Base-by-base conservation (phyloP, 2,797 vertebrate species). In the Discoglossus pictus region DNA sequence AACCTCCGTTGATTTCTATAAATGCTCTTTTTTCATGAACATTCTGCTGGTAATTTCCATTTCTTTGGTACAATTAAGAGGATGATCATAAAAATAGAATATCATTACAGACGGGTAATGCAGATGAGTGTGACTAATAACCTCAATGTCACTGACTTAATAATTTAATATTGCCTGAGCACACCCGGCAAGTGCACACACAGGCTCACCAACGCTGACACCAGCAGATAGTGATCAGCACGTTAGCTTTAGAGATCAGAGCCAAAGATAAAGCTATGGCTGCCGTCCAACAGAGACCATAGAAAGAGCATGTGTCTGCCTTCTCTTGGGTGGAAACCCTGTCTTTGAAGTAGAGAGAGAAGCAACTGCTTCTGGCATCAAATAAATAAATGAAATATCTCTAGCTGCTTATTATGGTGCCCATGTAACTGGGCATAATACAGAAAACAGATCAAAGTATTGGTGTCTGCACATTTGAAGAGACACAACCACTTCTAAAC, bases 11-110 rank as follows among this genome's bases (percentile, higher is more conserved):
- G 65, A 21, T 48, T n/a, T 35, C 11, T 25, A n/a, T n/a, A n/a
- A n/a, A n/a, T n/a, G n/a, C 69, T 76, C 71, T 63, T 11, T 20
- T 34, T 80, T 75, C 73, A 79, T 84, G 83, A 84, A 85, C 84
- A 87, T 87, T 80, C 79, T 80, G 81, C 73, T 75, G 75, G 79
- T 84, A 82, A 84, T 86, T 86, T 79, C 71, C 50, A 77, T 74
- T 76, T 80, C 82, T 80, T 68, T 78, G 80, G 75, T 82, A 83
- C 72, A 81, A 71, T 82, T 81, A 81, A 76, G 50, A 73, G 73
- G 74, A 78, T 76, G 68, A 39, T 82, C 79, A 76, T 81, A 86
- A 87, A 89, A 90, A 86, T 75, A 89, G 82, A 85, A 80, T 40
- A 70, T 82, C 77, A 83, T 85, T 83, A 86, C 66, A 70, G 72